Evolutionary conservation across 2,113 vertebrate genomes (phyloP).

Genomic region (Corynorhinus townsendii): DNA sequence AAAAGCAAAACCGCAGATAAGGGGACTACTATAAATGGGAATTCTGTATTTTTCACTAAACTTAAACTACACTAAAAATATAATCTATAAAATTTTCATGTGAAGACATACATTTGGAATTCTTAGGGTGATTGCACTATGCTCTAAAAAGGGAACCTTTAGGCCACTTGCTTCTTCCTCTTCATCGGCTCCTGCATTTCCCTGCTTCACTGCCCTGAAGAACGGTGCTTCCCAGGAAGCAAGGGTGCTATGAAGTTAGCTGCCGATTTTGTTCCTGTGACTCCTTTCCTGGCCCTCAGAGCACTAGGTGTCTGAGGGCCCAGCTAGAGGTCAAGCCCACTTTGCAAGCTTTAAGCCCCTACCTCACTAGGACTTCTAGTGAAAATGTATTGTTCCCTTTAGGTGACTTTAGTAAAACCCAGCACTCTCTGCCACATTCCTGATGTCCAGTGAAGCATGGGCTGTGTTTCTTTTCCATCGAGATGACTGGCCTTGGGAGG

Average conservation of each 20-base stretch:
- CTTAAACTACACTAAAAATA: background rate
- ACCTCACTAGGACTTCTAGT: background rate
- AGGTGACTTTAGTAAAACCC: background rate
- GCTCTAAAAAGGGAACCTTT: background rate
- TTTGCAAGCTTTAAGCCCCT: background rate
- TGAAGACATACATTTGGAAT: background rate
- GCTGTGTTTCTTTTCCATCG: background rate
- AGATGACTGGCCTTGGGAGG: background rate
- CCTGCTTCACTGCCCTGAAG: rapidly evolving
- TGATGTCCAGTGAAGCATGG: rapidly evolving
- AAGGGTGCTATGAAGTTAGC: rapidly evolving
- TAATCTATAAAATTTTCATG: background rate
- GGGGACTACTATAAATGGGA: too few species aligned
- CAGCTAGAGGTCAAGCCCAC: background rate
- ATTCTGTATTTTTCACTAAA: background rate
- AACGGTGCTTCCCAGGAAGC: background rate
- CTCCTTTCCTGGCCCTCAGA: background rate
- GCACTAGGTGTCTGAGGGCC: background rate
- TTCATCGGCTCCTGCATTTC: background rate
- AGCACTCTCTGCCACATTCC: rapidly evolving
- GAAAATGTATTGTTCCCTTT: background rate
- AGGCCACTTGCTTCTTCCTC: background rate
- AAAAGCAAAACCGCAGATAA: background rate
- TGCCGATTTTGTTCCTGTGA: background rate
- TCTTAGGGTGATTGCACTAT: background rate